Base-by-base conservation (phyloP, 92 coral and sea anemone species). In the Pocillopora meandrina region DNA sequence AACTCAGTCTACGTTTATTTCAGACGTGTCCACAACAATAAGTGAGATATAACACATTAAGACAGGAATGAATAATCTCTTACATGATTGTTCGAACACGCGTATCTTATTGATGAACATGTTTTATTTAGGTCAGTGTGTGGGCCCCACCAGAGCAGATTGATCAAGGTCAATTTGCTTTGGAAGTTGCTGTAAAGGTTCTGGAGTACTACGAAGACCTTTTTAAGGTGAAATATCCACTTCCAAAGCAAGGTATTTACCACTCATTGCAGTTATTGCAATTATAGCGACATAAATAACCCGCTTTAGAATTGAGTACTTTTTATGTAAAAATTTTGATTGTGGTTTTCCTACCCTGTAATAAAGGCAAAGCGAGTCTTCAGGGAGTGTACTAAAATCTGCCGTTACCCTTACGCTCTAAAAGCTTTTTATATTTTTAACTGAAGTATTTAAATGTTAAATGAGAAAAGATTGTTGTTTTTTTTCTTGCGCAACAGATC, bases 81-180 rank as follows among this genome's bases (percentile, higher is more conserved):
- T 42, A 42, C 49, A 42, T 42, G 49, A 42, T 42, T 42, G 5
- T 42, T 3, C 49, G 26, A 42, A 42, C 49, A 3, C 49, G 16
- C 35, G 12, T 11, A 31, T 26, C 34, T 23, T 42, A 42, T 67
- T 31, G 31, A 67, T 31, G 3, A 69, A 23, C 34, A 6, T 42
- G 16, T 69, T 34, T 42, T 47, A 31, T 63, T 12, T 88, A 96
- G 98, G 95, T 96, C 35, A 86, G 96, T 26, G 95, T 96, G 49
- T 96, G 98, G 98, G 98, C 98, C 1, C 98, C 98, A 6, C 87
- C 87, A 65, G 96, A 96, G 15, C 90, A 89, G 56, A 90, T 94
- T 31, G 59, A 87, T 23, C 89, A 82, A 60, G 96, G 89, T 31
- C 65, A 78, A 10, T 90, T 92, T 84, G 98, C 98, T 16, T 67